Evolutionary conservation across 1,140 invertebrate species (phyloP).

Genomic region (Fragariocoptes setiger): DNA sequence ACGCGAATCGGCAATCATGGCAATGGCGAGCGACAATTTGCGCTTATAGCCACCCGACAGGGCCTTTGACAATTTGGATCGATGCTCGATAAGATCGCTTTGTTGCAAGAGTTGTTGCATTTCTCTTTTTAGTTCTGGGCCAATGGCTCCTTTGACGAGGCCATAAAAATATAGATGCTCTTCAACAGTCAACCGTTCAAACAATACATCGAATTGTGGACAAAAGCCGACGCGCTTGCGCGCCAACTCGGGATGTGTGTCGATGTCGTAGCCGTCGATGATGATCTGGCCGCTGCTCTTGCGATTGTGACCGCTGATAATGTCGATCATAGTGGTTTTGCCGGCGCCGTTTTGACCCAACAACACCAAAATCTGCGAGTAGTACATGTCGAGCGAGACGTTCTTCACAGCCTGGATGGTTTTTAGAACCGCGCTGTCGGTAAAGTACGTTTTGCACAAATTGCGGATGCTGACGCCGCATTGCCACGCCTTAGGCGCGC

Average conservation of each 20-base stretch:
- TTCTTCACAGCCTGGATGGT: constrained; percentile 27
- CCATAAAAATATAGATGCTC: constrained; percentile 8
- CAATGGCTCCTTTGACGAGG: constrained; percentile 2
- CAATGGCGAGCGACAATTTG: constrained; percentile 48
- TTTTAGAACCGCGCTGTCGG: not conserved
- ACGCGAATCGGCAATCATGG: constrained; percentile 29
- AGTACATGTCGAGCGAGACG: constrained; percentile 34
- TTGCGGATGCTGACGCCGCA: not conserved
- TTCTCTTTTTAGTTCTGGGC: not conserved
- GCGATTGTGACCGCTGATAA: constrained; percentile 34
- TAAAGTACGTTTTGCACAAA: not conserved
- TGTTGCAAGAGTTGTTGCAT: constrained; percentile 1
- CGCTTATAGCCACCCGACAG: constrained; percentile 51
- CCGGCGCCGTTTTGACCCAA: constrained; percentile 57
- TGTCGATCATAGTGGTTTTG: constrained; percentile 46
- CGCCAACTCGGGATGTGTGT: constrained; percentile 14
- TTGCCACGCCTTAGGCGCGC: not conserved
- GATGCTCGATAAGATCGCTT: not conserved
- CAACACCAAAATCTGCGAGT: constrained; percentile 49
- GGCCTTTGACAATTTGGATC: constrained; percentile 22
- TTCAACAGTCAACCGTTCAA: constrained; percentile 7
- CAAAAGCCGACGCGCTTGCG: constrained; percentile 6
- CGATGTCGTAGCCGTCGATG: constrained; percentile 31
- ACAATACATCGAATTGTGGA: constrained; percentile 7
- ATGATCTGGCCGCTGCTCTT: constrained; percentile 31